These are phyloP conservation scores for Perognathus longimembris DNA, from an alignment of 2,113 vertebrate genomes.

Conservation along the genomic window DNA sequence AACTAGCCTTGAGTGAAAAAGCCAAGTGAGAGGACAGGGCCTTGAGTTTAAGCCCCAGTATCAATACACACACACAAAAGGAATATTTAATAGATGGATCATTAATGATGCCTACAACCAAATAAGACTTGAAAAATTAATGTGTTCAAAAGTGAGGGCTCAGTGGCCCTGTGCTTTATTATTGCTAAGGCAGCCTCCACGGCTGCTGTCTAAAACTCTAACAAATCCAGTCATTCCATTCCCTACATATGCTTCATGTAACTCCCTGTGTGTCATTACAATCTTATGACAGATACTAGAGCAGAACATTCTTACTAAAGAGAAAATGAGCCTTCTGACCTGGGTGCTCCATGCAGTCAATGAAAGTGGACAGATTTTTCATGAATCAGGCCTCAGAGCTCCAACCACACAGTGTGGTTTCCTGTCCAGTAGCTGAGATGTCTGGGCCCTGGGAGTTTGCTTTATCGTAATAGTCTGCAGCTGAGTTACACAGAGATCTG, in stretches of 20 bases:
- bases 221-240: background rate
- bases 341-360: background rate
- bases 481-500: background rate
- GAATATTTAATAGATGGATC: background rate
- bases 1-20: too few relatives aligned
- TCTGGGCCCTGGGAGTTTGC: background rate
- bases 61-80: too few relatives aligned
- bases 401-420: background rate
- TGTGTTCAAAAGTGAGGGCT: background rate
- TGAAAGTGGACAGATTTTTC: background rate
- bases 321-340: background rate
- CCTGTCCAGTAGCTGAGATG: background rate
- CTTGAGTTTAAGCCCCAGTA: too few relatives aligned
- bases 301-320: background rate
- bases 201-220: background rate
- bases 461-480: background rate
- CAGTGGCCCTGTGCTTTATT: background rate
- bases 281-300: background rate
- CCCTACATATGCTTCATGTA: background rate
- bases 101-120: background rate
- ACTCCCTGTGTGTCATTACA: background rate
- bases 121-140: constrained; percentile 6
- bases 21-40: too few relatives aligned
- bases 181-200: background rate
- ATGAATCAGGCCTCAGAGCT: background rate